Conservation (phyloP, 2,113 vertebrate species). For the Otolemur garnettii region DNA sequence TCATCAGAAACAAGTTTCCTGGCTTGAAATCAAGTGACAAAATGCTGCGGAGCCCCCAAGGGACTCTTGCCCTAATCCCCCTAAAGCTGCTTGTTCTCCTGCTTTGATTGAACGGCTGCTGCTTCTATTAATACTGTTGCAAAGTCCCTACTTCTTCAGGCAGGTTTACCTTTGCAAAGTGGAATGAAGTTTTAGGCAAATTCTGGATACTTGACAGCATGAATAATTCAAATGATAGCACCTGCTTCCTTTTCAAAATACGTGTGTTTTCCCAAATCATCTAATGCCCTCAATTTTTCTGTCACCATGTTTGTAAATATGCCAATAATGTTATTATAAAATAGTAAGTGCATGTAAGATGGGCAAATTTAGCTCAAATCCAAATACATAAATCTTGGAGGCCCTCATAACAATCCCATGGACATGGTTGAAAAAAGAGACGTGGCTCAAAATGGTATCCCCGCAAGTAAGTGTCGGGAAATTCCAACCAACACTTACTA, state of each 20-base stretch:
- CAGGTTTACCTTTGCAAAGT: not conserved
- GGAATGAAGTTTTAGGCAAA: conserved; percentile 10
- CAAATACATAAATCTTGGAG: not conserved
- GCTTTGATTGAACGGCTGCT: not conserved
- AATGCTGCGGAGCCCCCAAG: not conserved
- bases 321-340: not conserved
- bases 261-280: not conserved
- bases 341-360: not conserved
- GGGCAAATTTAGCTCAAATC: not conserved
- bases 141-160: not conserved
- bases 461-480: not conserved
- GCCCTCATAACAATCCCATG: not conserved
- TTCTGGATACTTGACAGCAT: not conserved
- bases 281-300: not conserved
- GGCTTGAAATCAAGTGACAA: conserved; percentile 2
- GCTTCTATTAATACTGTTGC: not conserved
- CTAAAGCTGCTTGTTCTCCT: not conserved
- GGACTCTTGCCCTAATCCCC: not conserved
- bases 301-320: not conserved
- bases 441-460: not conserved
- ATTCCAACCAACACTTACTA: not conserved
- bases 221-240: conserved; percentile 2
- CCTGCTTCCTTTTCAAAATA: conserved; percentile 16
- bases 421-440: not conserved
- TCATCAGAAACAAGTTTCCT: conserved; percentile 33